Evolutionary conservation across 1,140 invertebrate genomes (phyloP).

Genomic region (Calephelis nemesis): DNA sequence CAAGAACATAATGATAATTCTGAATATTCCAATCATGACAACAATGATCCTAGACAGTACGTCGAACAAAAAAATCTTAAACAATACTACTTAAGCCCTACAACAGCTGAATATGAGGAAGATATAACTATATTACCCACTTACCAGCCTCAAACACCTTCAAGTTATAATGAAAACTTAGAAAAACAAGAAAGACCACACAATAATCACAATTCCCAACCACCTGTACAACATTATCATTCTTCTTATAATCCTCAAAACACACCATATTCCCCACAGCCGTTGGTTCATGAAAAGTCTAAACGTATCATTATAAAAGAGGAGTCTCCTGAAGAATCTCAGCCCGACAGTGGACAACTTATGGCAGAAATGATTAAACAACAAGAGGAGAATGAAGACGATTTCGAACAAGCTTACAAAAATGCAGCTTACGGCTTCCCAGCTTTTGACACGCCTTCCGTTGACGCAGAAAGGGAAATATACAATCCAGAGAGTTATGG

Average conservation of each 20-base stretch:
- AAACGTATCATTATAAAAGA: conserved; percentile 57
- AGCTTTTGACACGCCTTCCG: conserved; percentile 45
- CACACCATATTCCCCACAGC: conserved; percentile 31
- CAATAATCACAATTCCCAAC: conserved; percentile 19
- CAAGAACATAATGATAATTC: conserved; percentile 23
- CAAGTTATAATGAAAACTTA: conserved; percentile 26
- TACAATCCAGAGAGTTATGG: conserved; percentile 63
- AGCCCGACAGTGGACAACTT: conserved; percentile 48
- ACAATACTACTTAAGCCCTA: conserved; percentile 37
- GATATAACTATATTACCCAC: conserved; percentile 45
- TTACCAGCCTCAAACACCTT: conserved; percentile 38
- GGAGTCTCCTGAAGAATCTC: conserved; percentile 53
- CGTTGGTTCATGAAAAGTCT: conserved; percentile 52
- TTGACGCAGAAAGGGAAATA: conserved; percentile 59
- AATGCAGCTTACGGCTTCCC: conserved; percentile 68
- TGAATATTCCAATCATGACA: neutral
- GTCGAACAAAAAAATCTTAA: conserved; percentile 18
- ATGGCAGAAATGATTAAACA: conserved; percentile 52
- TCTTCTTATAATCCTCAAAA: conserved; percentile 29
- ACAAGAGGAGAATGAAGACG: conserved; percentile 67
- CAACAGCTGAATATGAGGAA: conserved; percentile 53
- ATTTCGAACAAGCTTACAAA: conserved; percentile 73
- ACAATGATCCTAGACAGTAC: neutral
- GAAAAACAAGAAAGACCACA: conserved; percentile 25
- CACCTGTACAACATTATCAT: conserved; percentile 23